Evolutionary conservation across 2,113 vertebrate species (phyloP).

Genomic region (Callorhinus ursinus): DNA sequence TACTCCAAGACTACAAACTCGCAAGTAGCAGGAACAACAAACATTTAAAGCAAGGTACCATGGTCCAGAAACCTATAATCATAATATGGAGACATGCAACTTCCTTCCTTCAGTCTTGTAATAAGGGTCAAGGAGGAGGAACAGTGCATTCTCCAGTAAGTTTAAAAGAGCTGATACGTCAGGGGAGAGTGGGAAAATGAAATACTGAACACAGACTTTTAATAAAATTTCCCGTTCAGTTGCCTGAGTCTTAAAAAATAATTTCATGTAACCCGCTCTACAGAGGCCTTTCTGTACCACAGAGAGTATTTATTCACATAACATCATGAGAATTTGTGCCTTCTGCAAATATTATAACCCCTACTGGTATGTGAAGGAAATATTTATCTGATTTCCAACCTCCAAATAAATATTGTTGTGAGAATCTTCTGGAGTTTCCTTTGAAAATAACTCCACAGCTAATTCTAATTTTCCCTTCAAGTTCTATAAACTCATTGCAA

Average conservation of each 20-base stretch:
- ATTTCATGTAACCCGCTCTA: background rate
- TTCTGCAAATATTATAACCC: background rate
- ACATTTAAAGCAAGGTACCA: background rate
- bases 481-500: conserved; percentile 33
- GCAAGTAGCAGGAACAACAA: background rate
- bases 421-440: conserved; percentile 32
- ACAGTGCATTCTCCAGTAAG: background rate
- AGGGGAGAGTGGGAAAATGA: background rate
- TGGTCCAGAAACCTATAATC: background rate
- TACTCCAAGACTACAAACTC: background rate
- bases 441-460: conserved; percentile 53
- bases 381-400: conserved; percentile 25
- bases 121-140: background rate
- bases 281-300: background rate
- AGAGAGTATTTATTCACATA: background rate
- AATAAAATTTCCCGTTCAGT: background rate
- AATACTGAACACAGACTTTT: background rate
- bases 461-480: conserved; percentile 52
- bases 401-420: conserved; percentile 46
- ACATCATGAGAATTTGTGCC: background rate
- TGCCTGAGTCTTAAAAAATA: background rate
- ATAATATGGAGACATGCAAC: background rate
- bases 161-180: background rate
- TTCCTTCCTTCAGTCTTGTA: background rate
- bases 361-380: background rate